A percentile compares a stretch with the other conserved stretches of the same genome.
Conservation (phyloP, 2,113 vertebrate species). For the Nematolebias whitei region DNA sequence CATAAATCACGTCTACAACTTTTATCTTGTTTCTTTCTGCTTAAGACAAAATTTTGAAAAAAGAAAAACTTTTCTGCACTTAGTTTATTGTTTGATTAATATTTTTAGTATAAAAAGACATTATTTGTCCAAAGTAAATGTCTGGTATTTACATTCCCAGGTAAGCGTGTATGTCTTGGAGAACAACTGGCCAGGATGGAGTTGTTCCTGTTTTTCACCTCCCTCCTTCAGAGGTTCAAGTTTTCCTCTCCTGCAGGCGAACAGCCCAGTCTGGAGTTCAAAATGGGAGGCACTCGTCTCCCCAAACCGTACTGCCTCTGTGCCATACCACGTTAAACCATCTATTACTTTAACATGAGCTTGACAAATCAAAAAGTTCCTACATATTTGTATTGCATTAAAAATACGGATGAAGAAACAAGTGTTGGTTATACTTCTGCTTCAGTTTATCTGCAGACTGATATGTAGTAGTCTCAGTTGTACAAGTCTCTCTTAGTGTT, state of each 20-base stretch:
- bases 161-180: constrained; percentile 82
- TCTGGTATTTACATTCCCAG: constrained; percentile 54
- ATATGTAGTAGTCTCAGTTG: too few species aligned
- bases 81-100: too few species aligned
- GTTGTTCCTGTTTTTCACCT: constrained; percentile 86
- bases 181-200: constrained; percentile 83
- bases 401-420: too few species aligned
- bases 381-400: too few species aligned
- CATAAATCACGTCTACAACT: too few species aligned
- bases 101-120: too few species aligned
- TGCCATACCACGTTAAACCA: constrained; percentile 41
- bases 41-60: background rate
- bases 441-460: too few species aligned
- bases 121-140: too few species aligned
- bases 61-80: too few species aligned
- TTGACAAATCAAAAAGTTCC: background rate
- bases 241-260: constrained; percentile 55
- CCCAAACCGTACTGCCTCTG: constrained; percentile 67
- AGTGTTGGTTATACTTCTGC: too few species aligned
- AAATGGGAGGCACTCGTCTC: constrained; percentile 29
- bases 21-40: background rate
- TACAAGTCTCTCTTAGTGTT: too few species aligned
- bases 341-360: background rate
- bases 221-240: constrained; percentile 75
- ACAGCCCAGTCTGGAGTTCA: constrained; percentile 63